Evolutionary conservation across 1,140 invertebrate species (phyloP).

Genomic region (Leucophenga varia): DNA sequence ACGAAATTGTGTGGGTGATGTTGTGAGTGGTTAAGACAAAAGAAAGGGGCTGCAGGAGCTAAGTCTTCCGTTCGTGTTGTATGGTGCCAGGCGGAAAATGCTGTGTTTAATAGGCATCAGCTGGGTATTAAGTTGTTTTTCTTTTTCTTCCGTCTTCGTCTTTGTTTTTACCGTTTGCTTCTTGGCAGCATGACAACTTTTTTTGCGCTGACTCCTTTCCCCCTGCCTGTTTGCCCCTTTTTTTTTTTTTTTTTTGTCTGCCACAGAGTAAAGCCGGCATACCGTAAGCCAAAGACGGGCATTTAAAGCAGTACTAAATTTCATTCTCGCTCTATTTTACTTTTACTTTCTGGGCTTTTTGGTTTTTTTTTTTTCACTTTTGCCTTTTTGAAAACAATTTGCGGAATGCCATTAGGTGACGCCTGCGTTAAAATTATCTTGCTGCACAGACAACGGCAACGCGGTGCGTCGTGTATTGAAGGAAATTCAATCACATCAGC

Average conservation of each 20-base stretch:
- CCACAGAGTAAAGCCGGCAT: constrained; percentile 8
- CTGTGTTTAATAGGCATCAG: constrained; percentile 53
- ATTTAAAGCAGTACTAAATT: background rate
- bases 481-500: constrained; percentile 46
- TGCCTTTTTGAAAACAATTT: constrained; percentile 39
- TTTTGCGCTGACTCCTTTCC: constrained; percentile 15
- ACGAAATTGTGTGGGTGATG: background rate
- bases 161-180: constrained; percentile 20
- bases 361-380: background rate
- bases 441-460: constrained; percentile 10
- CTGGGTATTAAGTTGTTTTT: constrained; percentile 53
- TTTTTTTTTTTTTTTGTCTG: background rate
- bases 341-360: constrained; percentile 6
- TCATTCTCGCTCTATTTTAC: background rate
- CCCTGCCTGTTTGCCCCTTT: constrained; percentile 1
- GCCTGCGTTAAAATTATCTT: constrained; percentile 47
- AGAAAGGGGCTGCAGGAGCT: too few relatives aligned
- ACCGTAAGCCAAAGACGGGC: constrained; percentile 1
- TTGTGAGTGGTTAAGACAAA: background rate
- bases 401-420: constrained; percentile 50
- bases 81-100: too few relatives aligned
- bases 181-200: constrained; percentile 48
- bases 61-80: too few relatives aligned
- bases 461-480: constrained; percentile 2
- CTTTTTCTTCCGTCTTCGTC: constrained; percentile 23